phyloP scores from a whole-genome alignment of 1,140 invertebrate genomes.

The Arion vulgaris region DNA sequence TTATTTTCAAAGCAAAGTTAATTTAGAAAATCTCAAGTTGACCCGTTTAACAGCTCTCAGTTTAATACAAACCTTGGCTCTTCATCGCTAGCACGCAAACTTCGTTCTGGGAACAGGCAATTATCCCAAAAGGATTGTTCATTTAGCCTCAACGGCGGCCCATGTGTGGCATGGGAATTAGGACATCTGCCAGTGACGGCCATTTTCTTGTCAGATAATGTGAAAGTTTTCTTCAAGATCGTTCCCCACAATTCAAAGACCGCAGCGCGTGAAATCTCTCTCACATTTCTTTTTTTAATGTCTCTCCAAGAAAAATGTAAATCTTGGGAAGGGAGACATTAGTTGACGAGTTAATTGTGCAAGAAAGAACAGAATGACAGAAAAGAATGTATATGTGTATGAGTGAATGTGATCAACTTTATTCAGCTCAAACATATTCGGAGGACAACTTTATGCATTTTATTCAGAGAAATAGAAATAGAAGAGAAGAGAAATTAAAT shows the following conservation, averaged over 20 bases:
- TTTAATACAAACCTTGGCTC: neutral
- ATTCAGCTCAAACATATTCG: too few relatives aligned
- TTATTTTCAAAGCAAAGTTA: neutral
- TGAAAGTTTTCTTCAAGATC: neutral
- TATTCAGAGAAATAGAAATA: too few relatives aligned
- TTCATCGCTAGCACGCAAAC: neutral
- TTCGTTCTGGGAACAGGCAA: neutral
- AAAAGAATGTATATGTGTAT: too few relatives aligned
- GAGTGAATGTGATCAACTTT: too few relatives aligned
- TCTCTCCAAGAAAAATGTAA: too few relatives aligned
- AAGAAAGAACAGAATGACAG: too few relatives aligned
- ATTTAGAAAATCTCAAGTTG: neutral
- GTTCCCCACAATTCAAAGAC: neutral
- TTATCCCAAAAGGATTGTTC: slow-evolving; percentile 4
- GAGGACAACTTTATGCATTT: too few relatives aligned
- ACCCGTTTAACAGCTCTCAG: neutral
- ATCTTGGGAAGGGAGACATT: too few relatives aligned
- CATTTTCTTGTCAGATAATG: neutral
- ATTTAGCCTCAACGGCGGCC: neutral
- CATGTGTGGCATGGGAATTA: neutral
- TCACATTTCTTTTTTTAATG: slow-evolving; percentile 37
- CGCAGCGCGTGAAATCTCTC: neutral
- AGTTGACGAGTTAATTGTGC: too few relatives aligned
- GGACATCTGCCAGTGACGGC: slow-evolving; percentile 14
- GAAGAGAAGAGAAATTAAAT: too few relatives aligned